These are phyloP conservation scores for Acanthacorydalis orientalis DNA, from an alignment of 2,888 invertebrate species.

Conservation along the genomic window DNA sequence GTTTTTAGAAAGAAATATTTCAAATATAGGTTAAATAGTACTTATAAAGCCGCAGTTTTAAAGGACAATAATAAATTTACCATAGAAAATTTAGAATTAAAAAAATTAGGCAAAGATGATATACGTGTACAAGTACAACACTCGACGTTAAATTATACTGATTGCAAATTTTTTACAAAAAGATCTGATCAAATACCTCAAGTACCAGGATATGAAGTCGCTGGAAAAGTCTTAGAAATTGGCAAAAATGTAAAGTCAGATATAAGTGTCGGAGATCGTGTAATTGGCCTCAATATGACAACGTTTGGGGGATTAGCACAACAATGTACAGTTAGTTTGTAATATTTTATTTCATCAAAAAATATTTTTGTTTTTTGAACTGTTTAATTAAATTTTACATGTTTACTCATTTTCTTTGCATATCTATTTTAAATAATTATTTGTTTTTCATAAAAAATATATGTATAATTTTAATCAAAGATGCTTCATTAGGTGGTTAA, in stretches of 20 bases:
- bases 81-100: conserved; percentile 28
- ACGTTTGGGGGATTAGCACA: conserved; percentile 41
- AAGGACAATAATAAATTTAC: conserved; percentile 22
- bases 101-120: conserved; percentile 30
- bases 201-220: conserved; percentile 46
- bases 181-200: conserved; percentile 34
- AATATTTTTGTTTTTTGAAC: background rate
- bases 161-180: conserved; percentile 35
- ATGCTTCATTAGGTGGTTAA: too few species aligned
- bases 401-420: too few species aligned
- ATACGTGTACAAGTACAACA: conserved; percentile 43
- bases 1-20: background rate
- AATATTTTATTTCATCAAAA: background rate
- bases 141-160: conserved; percentile 47
- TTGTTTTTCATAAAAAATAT: background rate
- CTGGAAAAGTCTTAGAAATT: conserved; percentile 40
- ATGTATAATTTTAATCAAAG: background rate
- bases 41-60: conserved; percentile 32
- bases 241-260: conserved; percentile 27
- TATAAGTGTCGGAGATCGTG: conserved; percentile 37
- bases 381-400: too few species aligned
- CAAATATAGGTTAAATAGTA: conserved; percentile 9
- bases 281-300: conserved; percentile 37
- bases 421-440: too few species aligned
- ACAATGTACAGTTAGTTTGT: conserved; percentile 30